Evolutionary conservation across 2,797 vertebrate genomes (phyloP), one percentile per base, ranked within the genome.

Genomic region (Benthosema pterotum): DNA sequence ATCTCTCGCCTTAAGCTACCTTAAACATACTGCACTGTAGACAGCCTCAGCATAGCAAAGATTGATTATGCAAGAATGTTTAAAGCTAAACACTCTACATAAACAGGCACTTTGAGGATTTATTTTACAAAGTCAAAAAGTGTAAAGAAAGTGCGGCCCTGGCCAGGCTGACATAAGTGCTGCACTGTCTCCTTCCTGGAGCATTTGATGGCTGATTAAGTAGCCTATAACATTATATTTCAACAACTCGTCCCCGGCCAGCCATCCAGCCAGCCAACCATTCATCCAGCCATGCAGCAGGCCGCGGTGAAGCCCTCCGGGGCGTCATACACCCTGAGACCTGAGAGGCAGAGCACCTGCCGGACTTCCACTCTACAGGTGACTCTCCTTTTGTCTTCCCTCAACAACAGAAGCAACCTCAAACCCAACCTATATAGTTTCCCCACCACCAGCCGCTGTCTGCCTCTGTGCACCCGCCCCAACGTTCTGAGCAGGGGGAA

Each of bases 311-410:
- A 66, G 8, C 5, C 52, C 79, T 60, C 79, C 52, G 28, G 63
- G 75, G 32, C 32, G 7, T 67, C 48, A 25, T 63, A 77, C 73
- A 64, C 72, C 80, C 70, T 73, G 71, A 78, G 77, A 78, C 64
- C 73, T 67, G 75, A 82, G 68, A 77, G 42, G 77, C 60, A 67
- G 48, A 79, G 73, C 88, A 91, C 83, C 89, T 91, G 89, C 81
- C 77, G 38, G 49, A 60, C 32, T 38, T 75, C 47, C 62, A 69
- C 63, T 83, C 57, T 61, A 78, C 87, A 87, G 87, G 86, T 87
- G 83, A 83, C 83, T 80, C 67, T 38, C 46, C 60, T 57, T 83
- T 79, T 85, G 72, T 78, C 63, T 60, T 32, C 63, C 67, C 15
- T 57, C 47, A n/a, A 50, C 56, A 60, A 60, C 55, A 67, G 68